Evolutionary conservation across 1,140 invertebrate species (phyloP).

Genomic region (Uloborus diversus): DNA sequence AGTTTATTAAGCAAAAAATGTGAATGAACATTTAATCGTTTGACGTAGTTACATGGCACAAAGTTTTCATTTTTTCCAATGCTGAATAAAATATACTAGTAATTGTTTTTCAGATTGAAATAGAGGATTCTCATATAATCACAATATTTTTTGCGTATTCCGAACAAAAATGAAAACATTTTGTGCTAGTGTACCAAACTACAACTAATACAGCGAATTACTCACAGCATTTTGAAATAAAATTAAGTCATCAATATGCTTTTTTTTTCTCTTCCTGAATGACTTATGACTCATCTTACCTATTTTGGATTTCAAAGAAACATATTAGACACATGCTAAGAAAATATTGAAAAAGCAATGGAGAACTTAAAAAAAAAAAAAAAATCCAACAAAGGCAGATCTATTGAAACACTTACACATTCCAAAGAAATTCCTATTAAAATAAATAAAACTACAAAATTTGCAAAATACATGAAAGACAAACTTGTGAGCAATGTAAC

Average conservation of each 20-base stretch:
- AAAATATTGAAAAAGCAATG: neutral
- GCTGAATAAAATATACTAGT: neutral
- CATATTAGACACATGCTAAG: neutral
- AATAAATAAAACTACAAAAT: constrained; percentile 39
- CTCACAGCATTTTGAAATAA: neutral
- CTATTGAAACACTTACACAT: neutral
- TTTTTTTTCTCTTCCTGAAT: neutral
- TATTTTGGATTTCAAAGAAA: neutral
- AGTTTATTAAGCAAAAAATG: constrained; percentile 13
- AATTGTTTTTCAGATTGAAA: neutral
- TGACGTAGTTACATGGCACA: constrained; percentile 8
- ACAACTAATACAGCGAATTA: no score
- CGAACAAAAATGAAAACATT: neutral
- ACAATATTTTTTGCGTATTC: neutral
- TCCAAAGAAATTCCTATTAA: constrained; percentile 2
- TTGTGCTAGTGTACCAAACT: neutral
- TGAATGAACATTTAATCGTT: neutral
- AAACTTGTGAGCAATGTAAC: constrained; percentile 31
- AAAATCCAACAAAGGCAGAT: constrained; percentile 10
- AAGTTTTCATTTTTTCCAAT: neutral
- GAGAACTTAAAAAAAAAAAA: neutral
- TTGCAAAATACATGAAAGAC: constrained; percentile 32
- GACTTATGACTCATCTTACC: neutral
- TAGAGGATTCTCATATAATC: neutral
- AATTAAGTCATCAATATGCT: neutral